Evolutionary conservation across 2,888 invertebrate species (phyloP), one percentile per base, ranked within the genome.

Genomic region (Globia sparganii): DNA sequence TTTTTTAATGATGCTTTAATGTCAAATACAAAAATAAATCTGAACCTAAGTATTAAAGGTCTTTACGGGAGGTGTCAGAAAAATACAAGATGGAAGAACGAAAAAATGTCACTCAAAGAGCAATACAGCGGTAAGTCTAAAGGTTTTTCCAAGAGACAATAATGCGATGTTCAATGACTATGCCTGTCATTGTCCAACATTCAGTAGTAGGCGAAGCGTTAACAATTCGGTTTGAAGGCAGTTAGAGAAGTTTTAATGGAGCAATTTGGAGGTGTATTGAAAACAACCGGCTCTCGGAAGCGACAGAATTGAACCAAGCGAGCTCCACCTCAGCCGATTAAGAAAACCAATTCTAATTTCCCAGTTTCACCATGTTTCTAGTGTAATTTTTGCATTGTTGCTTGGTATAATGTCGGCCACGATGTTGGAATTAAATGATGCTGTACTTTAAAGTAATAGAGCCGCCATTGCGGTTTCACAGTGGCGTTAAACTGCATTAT

Each of bases 211-310:
- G 85, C 85, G 88, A 87, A 91, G 89, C 90, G 91, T 91, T 92
- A 92, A 92, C 92, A 90, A 92, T 91, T 92, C 86, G 87, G 91
- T 86, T 90, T 90, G 91, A 92, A 93, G 90, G 91, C 90, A 90
- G 93, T 92, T 91, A 89, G 81, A 87, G 86, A 94, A 95, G 92
- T 95, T 95, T 93, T 94, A 95, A 95, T 94, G 92, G 93, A 93
- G 92, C 93, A 93, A 94, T 95, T 94, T 93, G 88, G 90, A 92
- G 91, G 92, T 93, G 92, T 93, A 94, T 94, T 94, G 94, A 94
- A 93, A 94, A 92, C 93, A 92, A 91, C 87, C 89, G 89, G 86
- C 81, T 88, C 86, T 89, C 84, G 89, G 89, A 90, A 91, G 85
- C 90, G 87, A 84, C 82, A 85, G 86, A 86, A 86, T 83, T 86